phyloP scores from a whole-genome alignment of 2,113 vertebrate genomes.

The Illadopsis cleaveri region DNA sequence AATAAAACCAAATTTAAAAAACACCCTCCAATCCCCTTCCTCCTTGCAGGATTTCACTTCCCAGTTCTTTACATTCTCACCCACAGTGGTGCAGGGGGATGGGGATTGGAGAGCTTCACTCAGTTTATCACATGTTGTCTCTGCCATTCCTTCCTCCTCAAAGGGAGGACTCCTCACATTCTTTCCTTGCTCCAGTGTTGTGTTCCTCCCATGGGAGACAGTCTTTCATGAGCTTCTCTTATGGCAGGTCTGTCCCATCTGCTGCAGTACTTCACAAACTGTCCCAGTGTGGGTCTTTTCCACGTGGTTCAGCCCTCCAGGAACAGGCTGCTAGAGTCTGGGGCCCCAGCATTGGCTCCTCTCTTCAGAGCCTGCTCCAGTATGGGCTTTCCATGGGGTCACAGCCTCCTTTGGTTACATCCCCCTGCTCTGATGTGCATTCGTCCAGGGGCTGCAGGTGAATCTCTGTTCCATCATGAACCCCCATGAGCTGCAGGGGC shows the following conservation, averaged over 20 bases:
- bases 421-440: fast-evolving
- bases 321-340: not conserved
- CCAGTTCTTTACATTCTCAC: not conserved
- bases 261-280: not conserved
- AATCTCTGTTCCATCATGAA: fast-evolving
- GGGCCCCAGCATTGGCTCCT: not conserved
- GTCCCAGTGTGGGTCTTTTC: not conserved
- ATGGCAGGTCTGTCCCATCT: not conserved
- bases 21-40: not conserved
- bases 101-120: not conserved
- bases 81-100: too few species aligned
- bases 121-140: not conserved
- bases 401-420: not conserved
- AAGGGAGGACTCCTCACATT: not conserved
- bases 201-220: not conserved
- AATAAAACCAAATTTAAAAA: too few species aligned
- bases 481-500: fast-evolving
- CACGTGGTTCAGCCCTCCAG: fast-evolving
- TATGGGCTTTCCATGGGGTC: not conserved
- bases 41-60: not conserved
- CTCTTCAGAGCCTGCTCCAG: not conserved
- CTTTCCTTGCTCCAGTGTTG: not conserved
- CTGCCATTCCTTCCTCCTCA: not conserved
- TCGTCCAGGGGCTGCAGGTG: not conserved
- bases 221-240: not conserved